These are phyloP conservation scores for Indicator indicator DNA, from an alignment of 2,113 vertebrate species.

Conservation along the genomic window DNA sequence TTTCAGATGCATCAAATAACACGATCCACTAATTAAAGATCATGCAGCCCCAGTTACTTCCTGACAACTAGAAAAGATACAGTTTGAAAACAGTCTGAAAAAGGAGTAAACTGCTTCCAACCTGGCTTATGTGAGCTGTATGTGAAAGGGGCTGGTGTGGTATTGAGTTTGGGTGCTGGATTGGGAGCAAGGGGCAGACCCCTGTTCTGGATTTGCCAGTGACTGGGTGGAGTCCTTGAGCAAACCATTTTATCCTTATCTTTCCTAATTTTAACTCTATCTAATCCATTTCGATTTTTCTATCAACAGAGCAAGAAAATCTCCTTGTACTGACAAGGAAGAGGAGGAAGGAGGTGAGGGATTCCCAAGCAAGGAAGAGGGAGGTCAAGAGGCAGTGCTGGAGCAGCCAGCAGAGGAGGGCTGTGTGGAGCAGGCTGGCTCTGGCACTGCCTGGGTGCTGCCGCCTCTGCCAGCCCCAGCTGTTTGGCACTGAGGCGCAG, in stretches of 20 bases:
- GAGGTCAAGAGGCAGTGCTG: background rate
- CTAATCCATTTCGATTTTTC: background rate
- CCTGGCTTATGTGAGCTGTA: background rate
- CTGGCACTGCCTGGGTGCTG: background rate
- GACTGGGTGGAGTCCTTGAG: accelerated
- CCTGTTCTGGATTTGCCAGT: background rate
- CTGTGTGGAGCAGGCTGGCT: background rate
- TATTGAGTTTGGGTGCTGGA: background rate
- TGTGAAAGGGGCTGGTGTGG: background rate
- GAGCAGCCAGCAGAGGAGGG: background rate
- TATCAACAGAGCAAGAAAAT: background rate
- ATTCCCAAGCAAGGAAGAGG: background rate
- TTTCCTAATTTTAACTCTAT: background rate
- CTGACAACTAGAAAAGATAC: conserved; percentile 1
- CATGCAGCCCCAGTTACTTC: background rate
- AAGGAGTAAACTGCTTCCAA: background rate
- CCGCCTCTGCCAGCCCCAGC: conserved; percentile 38
- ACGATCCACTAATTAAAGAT: conserved; percentile 25
- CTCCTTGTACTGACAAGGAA: background rate
- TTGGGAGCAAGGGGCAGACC: background rate
- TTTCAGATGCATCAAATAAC: background rate
- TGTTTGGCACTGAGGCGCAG: background rate
- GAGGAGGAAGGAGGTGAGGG: background rate
- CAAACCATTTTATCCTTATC: background rate
- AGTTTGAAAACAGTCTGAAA: background rate